phyloP scores from a whole-genome alignment of 2,113 vertebrate species.

The Burhinus oedicnemus region DNA sequence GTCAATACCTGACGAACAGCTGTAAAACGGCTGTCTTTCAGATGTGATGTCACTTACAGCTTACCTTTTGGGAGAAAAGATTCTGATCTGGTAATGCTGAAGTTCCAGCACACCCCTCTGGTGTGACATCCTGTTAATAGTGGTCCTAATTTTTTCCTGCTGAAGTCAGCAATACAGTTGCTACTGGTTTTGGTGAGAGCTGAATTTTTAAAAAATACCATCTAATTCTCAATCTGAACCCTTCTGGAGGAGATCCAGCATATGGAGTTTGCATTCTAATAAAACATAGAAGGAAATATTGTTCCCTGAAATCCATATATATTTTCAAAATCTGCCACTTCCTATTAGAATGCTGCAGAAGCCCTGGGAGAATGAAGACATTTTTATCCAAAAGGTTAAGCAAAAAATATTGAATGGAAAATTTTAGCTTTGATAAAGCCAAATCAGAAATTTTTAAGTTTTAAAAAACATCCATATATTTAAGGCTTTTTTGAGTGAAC shows the following conservation, averaged over 20 bases:
- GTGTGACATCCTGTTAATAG: not conserved
- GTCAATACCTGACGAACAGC: not conserved
- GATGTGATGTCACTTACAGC: not conserved
- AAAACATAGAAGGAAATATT: not conserved
- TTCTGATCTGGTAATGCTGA: not conserved
- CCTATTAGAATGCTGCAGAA: not conserved
- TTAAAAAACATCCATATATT: not conserved
- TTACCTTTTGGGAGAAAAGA: not conserved
- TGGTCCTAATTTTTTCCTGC: not conserved
- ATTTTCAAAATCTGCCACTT: not conserved
- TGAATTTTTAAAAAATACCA: not conserved
- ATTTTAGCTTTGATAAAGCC: not conserved
- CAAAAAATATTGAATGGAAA: constrained; percentile 4
- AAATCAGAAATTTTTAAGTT: not conserved
- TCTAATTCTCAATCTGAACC: not conserved
- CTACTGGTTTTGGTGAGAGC: not conserved
- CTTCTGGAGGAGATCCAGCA: not conserved
- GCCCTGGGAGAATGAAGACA: not conserved
- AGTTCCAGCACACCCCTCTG: not conserved
- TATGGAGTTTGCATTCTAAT: not conserved
- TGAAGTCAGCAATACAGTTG: not conserved
- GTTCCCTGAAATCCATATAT: not conserved
- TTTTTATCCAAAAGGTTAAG: constrained; percentile 12
- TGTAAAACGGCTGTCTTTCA: not conserved
- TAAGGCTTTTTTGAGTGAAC: not conserved